Conservation (phyloP, 2,888 invertebrate species). For the Mythimna albipuncta region DNA sequence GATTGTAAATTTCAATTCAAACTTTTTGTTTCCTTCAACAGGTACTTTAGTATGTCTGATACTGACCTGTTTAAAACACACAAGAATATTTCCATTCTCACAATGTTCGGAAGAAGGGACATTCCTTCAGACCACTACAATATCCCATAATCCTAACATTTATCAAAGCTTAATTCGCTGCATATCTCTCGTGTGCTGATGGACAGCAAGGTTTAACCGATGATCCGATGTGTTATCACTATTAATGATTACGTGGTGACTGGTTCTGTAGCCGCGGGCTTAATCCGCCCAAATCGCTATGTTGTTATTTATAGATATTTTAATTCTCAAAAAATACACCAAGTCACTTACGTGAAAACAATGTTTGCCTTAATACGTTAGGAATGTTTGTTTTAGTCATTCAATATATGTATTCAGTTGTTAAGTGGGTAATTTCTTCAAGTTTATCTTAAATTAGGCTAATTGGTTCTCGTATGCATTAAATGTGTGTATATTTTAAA, state of each 20-base stretch:
- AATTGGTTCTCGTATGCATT: no score
- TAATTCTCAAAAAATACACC: no score
- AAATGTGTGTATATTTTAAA: no score
- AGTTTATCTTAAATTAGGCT: no score
- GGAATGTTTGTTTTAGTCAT: no score
- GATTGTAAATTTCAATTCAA: background rate
- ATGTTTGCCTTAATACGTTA: no score
- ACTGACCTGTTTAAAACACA: background rate
- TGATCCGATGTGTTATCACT: conserved; percentile 51
- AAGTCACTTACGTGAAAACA: no score
- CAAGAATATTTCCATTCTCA: background rate
- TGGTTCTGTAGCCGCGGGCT: conserved; percentile 25
- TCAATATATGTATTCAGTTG: no score
- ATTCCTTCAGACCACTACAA: background rate
- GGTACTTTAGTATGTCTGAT: no score
- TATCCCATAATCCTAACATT: background rate
- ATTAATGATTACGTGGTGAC: conserved; percentile 46
- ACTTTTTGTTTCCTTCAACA: background rate
- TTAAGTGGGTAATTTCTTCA: no score
- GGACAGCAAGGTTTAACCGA: conserved; percentile 32
- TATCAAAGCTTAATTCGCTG: conserved; percentile 21
- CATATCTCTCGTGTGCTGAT: conserved; percentile 32
- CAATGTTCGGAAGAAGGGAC: background rate
- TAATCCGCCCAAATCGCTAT: conserved; percentile 19
- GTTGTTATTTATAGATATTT: background rate